Base-by-base conservation (phyloP, 2,888 invertebrate species). In the Melanchra persicariae region DNA sequence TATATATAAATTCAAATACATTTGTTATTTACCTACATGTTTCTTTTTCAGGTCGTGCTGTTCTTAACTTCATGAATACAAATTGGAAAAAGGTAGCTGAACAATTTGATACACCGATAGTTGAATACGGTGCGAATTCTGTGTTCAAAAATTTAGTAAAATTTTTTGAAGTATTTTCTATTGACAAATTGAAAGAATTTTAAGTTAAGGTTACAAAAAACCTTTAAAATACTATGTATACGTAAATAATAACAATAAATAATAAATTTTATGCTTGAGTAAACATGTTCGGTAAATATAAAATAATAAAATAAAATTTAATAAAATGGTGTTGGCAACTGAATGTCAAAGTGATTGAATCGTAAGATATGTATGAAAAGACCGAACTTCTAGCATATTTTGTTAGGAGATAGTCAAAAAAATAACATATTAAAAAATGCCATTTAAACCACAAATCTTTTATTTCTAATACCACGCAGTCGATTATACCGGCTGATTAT, bases 31-130 rank as follows among this genome's bases (percentile, higher is more conserved):
- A 45, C 19, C 17, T 58, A 9, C 34, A 45, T 57, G 63, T 59
- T 67, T 65, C n/a, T n/a, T 59, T 68, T 88, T 19, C 89, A 94
- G 93, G 92, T 84, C 84, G 88, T 70, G 76, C 87, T 30, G 85
- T 93, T 15, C 66, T 94, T 19, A 85, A 89, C 4, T 94, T 93
- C 70, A 91, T 93, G 89, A 93, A 94, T 70, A 77, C 79, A 57
- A 92, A 93, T 77, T 94, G 93, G 93, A 87, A 77, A 12, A 73
- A 91, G 84, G 87, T 94, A 0, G 92, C 92, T 9, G 90, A 93
- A 24, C 92, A 93, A 74, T 93, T 93, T 49, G 93, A 93, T 6
- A 88, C 88, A 24, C 94, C 93, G 0, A 85, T 94, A 40, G 88
- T 94, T 0, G 88, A 93, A 8, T 92, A 79, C 58, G 93, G 91